Conservation (phyloP, 2,113 vertebrate species). For the Dryoscopus gambensis region DNA sequence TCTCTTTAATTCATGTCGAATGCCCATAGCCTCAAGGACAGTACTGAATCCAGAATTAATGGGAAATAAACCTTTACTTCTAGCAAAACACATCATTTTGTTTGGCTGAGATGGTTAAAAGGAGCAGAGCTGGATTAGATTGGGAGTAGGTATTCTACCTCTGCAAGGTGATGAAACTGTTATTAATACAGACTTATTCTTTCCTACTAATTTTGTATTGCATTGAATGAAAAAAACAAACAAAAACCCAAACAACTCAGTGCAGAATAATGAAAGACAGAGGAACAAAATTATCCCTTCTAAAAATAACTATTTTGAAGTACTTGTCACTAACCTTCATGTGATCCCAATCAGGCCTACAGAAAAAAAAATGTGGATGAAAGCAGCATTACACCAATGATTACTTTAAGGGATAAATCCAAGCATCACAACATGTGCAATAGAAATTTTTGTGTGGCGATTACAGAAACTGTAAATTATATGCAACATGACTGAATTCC, state of each 20-base stretch:
- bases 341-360: background rate
- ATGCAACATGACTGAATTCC: background rate
- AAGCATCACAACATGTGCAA: background rate
- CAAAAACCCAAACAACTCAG: background rate
- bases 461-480: background rate
- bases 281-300: background rate
- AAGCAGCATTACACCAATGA: background rate
- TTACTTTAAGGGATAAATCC: background rate
- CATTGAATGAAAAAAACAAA: background rate
- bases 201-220: background rate
- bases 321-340: background rate
- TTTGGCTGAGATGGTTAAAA: background rate
- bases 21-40: background rate
- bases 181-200: background rate
- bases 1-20: background rate
- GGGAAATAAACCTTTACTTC: background rate
- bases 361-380: background rate
- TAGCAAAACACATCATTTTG: background rate
- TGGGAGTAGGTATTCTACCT: background rate
- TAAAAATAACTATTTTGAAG: background rate
- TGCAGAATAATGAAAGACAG: background rate
- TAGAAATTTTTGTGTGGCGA: background rate
- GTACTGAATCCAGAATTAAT: background rate
- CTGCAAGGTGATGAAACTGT: background rate
- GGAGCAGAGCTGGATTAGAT: background rate